Base-by-base conservation (phyloP, 2,797 vertebrate species). In the Staurois parvus region DNA sequence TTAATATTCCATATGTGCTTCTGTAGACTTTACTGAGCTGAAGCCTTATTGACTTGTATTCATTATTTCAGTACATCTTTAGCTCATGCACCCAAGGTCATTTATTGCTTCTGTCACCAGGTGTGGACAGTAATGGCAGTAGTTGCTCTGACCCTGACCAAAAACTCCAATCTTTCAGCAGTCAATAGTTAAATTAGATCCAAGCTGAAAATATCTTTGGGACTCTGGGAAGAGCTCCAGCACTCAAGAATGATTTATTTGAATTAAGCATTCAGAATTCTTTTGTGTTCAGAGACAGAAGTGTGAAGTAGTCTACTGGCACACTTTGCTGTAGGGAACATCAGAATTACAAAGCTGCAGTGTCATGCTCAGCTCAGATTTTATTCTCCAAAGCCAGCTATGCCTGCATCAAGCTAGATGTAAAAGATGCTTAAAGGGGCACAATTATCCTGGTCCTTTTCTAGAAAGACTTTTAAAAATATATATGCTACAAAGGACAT, bases 311-410 rank as follows among this genome's bases (percentile, higher is more conserved):
- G 40, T 37, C 66, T 59, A 0, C 2, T 59, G 66, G 64, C 19
- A 34, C 12, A 2, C 66, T 66, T 76, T 72, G 37, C 85, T 77
- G 79, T 34, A 66, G 79, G 52, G 28, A 48, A 11, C 28, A 67
- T 28, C 56, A 32, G 13, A 86, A 82, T 83, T 72, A 52, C 74
- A 66, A 73, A 73, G 37, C 37, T 67, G 34, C 56, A 83, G 72
- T 79, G 80, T 52, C 52, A 72, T 77, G 48, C 17, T 19, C 26
- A 72, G 48, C 17, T 76, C 26, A 8, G 75, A 28, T 73, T 73
- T 78, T 77, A 77, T 83, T 83, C 74, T 79, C 37, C 79, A 52
- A 86, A 79, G 74, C 67, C 56, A 77, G 78, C 68, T 56, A 75
- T 78, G 75, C 66, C 80, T 66, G 28, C 30, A 68, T 79, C 24